A percentile compares a stretch with the other conserved stretches of the same genome.
Evolutionary conservation across 2,797 vertebrate genomes (phyloP).

Genomic region (Etheostoma nigrum): DNA sequence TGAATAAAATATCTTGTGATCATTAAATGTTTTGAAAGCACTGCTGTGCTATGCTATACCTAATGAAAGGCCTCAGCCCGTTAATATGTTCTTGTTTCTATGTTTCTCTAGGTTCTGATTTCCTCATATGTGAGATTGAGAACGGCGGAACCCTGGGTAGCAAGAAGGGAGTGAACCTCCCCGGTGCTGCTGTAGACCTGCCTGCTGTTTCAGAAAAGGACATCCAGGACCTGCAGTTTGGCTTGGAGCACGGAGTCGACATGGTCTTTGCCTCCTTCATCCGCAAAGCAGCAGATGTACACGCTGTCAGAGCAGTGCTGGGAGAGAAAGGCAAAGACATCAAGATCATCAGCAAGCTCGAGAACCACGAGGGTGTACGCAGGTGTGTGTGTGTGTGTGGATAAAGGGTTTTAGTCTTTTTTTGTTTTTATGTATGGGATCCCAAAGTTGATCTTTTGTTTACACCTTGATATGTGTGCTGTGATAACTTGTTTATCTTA

Average conservation of each 20-base stretch:
- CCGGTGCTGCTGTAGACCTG: conserved; percentile 94
- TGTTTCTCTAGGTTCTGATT: conserved; percentile 86
- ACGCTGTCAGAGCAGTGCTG: conserved; percentile 92
- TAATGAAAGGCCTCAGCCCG: not conserved
- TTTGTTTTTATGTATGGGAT: not conserved
- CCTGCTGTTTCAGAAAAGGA: conserved; percentile 97
- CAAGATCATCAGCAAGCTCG: conserved; percentile 99
- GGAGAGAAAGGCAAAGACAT: conserved; percentile 97
- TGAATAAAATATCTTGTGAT: conserved; percentile 2
- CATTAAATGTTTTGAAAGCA: not conserved
- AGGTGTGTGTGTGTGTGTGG: conserved; percentile 86
- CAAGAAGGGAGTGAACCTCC: conserved; percentile 98
- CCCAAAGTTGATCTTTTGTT: not conserved
- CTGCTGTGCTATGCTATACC: not conserved
- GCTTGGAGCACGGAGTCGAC: conserved; percentile 93
- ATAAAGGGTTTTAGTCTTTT: not conserved
- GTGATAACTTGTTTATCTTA: not conserved
- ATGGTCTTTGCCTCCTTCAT: conserved; percentile 99
- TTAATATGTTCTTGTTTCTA: not conserved
- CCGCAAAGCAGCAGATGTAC: conserved; percentile 95
- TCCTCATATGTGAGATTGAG: conserved; percentile 90
- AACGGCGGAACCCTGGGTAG: conserved; percentile 95
- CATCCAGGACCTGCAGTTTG: conserved; percentile 93
- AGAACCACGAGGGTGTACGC: conserved; percentile 98
- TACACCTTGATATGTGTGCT: not conserved